These are phyloP conservation scores for Parazoanthus swiftii DNA, from an alignment of 92 coral and sea anemone species.

Conservation along the genomic window DNA sequence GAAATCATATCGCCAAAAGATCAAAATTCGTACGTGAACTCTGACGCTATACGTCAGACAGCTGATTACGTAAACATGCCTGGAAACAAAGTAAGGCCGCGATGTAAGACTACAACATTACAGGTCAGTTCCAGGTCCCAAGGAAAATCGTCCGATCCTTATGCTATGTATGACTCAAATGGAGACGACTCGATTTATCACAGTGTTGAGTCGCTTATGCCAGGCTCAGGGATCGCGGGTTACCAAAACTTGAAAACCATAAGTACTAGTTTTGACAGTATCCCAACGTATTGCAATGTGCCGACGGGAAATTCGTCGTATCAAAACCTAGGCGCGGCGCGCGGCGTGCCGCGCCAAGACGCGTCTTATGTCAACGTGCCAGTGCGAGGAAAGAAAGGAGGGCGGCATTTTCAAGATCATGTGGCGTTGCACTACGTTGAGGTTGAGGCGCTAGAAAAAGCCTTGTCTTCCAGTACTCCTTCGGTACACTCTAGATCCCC, in stretches of 20 bases:
- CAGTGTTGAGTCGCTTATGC: constrained; percentile 88
- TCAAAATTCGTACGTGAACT: constrained; percentile 32
- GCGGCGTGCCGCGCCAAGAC: constrained; percentile 54
- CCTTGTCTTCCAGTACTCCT: constrained; percentile 56
- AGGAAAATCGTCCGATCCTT: constrained; percentile 57
- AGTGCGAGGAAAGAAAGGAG: constrained; percentile 57
- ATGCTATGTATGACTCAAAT: constrained; percentile 83
- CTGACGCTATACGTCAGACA: not conserved
- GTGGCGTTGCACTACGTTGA: constrained; percentile 66
- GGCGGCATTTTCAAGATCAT: constrained; percentile 39
- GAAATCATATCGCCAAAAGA: constrained; percentile 53
- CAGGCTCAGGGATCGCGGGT: constrained; percentile 44
- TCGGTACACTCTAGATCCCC: constrained; percentile 51
- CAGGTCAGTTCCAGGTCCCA: constrained; percentile 35
- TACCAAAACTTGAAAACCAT: constrained; percentile 68
- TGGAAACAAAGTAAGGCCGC: constrained; percentile 52
- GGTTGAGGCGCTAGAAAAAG: constrained; percentile 61
- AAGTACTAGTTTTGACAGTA: constrained; percentile 80
- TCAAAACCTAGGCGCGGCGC: constrained; percentile 73
- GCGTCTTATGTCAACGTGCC: constrained; percentile 84
- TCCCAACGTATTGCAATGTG: constrained; percentile 71
- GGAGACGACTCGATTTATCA: constrained; percentile 89
- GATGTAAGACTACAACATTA: constrained; percentile 51
- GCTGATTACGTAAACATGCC: constrained; percentile 75
- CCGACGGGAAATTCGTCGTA: constrained; percentile 64